Conservation (phyloP, 1,140 invertebrate genomes). For the Ceratina australensis region DNA sequence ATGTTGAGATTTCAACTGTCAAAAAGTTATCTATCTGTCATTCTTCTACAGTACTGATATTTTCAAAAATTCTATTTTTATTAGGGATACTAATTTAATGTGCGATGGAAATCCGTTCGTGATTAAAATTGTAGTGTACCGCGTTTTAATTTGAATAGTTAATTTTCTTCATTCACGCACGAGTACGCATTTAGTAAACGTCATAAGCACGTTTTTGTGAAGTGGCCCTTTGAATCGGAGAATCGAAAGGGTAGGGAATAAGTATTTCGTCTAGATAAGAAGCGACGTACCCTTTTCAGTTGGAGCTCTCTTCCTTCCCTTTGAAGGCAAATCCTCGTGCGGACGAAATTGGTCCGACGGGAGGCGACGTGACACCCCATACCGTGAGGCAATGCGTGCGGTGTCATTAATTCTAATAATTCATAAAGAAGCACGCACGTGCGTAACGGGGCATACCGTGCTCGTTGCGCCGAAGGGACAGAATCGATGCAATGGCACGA, state of each 20-base stretch:
- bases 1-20: too few species aligned
- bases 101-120: neutral
- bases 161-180: neutral
- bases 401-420: constrained; percentile 80
- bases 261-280: neutral
- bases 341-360: constrained; percentile 58
- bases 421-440: constrained; percentile 77
- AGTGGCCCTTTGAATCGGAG: neutral
- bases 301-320: neutral
- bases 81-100: too few species aligned
- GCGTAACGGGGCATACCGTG: constrained; percentile 64
- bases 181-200: neutral
- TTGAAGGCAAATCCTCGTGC: constrained; percentile 33
- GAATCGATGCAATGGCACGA: constrained; percentile 56
- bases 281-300: constrained; percentile 7
- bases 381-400: constrained; percentile 71
- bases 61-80: too few species aligned
- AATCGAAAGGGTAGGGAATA: neutral
- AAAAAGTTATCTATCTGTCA: too few species aligned
- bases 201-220: neutral
- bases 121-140: too few species aligned
- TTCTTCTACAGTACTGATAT: too few species aligned
- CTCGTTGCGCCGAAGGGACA: constrained; percentile 44
- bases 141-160: too few species aligned
- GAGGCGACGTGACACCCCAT: constrained; percentile 63